Evolutionary conservation across 1,140 invertebrate genomes (phyloP), one percentile per base, ranked within the genome.

Genomic region (Lamellibrachia luymesi): DNA sequence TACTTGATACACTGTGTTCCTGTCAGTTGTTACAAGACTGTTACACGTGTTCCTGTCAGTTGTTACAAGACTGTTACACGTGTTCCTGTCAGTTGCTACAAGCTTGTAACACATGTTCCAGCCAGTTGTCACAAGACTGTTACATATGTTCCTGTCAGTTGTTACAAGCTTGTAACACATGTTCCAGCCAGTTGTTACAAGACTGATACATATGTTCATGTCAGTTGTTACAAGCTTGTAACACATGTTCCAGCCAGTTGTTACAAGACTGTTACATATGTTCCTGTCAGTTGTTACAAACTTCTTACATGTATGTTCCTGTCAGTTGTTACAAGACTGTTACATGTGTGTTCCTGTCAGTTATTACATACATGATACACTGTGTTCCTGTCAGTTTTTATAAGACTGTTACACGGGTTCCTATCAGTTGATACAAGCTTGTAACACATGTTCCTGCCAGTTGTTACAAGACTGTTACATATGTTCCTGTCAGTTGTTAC

Each of bases 391-490:
- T 96, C 97, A 2, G 98, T 38, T 90, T 17, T 90, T 90, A 91
- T 2, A 49, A 17, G 17, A 27, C 49, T 91, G 49, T 92, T 92
- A 25, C 25, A 10, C 56, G 25, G 50, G n/a, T 92, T 38, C n/a
- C n/a, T n/a, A n/a, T n/a, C n/a, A n/a, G n/a, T n/a, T n/a, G 92
- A 13, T 50, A 51, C 17, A 92, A 52, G n/a, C n/a, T n/a, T n/a
- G n/a, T n/a, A n/a, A n/a, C n/a, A n/a, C n/a, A n/a, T n/a, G n/a
- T n/a, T n/a, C n/a, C n/a, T n/a, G n/a, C n/a, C n/a, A n/a, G n/a
- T n/a, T n/a, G n/a, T 98, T 0, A 98, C 98, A 0, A 97, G 99
- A 27, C 96, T 99, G 92, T 98, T 99, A 95, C 98, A 99, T 96
- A 98, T 99, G 96, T 98, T 98, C 91, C 98, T 99, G 92, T 96